These are phyloP conservation scores for Abramis brama DNA, from an alignment of 2,113 vertebrate genomes.

Conservation along the genomic window DNA sequence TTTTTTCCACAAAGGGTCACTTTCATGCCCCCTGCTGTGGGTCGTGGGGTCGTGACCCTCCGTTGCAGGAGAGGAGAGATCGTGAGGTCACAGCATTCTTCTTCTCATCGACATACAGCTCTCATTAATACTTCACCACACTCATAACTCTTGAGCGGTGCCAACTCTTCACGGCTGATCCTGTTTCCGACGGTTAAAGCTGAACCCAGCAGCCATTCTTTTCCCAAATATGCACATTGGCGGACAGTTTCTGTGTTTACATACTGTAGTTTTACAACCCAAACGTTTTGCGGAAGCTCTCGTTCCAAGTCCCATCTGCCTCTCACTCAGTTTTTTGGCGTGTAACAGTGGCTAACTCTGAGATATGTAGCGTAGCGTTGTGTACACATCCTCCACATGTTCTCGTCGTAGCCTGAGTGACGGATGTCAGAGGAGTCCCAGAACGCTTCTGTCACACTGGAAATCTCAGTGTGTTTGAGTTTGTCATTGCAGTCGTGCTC, in stretches of 20 bases:
- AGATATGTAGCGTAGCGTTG: slow-evolving; percentile 1
- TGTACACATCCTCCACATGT: background rate
- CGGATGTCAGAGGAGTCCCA: background rate
- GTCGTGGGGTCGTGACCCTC: background rate
- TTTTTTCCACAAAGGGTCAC: slow-evolving; percentile 5
- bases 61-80: background rate
- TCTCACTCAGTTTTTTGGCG: background rate
- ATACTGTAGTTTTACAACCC: background rate
- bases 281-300: background rate
- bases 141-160: background rate
- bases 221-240: background rate
- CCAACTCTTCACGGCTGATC: background rate
- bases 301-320: background rate
- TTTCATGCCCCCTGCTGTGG: background rate
- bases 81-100: background rate
- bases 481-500: slow-evolving; percentile 17
- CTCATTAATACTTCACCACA: slow-evolving; percentile 16
- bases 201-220: slow-evolving; percentile 7
- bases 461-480: background rate
- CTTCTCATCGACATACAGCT: background rate
- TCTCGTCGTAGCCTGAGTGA: background rate
- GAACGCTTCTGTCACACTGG: background rate
- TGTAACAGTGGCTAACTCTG: background rate
- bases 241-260: background rate
- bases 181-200: background rate